phyloP scores from a whole-genome alignment of 2,888 invertebrate species.

The Neria commutata region DNA sequence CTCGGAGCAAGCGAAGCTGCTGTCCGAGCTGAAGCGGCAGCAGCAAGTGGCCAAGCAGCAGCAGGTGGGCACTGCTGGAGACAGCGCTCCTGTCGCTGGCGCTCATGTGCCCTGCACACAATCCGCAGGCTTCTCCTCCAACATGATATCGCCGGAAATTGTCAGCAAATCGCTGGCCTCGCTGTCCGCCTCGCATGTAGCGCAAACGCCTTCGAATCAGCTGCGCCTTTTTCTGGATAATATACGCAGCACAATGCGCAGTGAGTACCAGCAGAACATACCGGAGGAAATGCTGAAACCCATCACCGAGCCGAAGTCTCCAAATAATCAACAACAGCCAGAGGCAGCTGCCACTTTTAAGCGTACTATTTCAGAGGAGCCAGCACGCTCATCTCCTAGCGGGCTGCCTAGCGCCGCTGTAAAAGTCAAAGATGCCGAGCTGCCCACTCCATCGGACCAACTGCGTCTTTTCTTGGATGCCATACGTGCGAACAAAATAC shows the following conservation, averaged over 20 bases:
- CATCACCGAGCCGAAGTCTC: conserved; percentile 35
- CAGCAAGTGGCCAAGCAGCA: conserved; percentile 53
- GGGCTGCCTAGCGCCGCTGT: conserved; percentile 23
- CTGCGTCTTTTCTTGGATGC: conserved; percentile 60
- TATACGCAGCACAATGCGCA: conserved; percentile 60
- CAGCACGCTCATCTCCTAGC: conserved; percentile 15
- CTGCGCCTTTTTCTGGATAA: conserved; percentile 58
- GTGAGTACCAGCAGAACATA: conserved; percentile 56
- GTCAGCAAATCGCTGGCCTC: conserved; percentile 57
- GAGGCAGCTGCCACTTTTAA: conserved; percentile 25
- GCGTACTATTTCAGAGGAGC: conserved; percentile 25
- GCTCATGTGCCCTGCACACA: conserved; percentile 37
- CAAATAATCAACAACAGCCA: conserved; percentile 19
- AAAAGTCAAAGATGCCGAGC: conserved; percentile 33
- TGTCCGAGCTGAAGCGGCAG: conserved; percentile 60
- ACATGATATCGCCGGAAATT: conserved; percentile 57
- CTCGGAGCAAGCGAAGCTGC: conserved; percentile 60
- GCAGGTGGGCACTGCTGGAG: conserved; percentile 17
- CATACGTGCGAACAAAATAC: conserved; percentile 60
- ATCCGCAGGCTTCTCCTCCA: conserved; percentile 47
- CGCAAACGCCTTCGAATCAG: conserved; percentile 60
- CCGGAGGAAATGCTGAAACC: conserved; percentile 55
- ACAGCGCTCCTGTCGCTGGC: background rate
- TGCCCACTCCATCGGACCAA: conserved; percentile 61
- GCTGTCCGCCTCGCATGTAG: conserved; percentile 46